Evolutionary conservation across 2,797 vertebrate species (phyloP), one percentile per base, ranked within the genome.

Genomic region (Acrocephalus scirpaceus): DNA sequence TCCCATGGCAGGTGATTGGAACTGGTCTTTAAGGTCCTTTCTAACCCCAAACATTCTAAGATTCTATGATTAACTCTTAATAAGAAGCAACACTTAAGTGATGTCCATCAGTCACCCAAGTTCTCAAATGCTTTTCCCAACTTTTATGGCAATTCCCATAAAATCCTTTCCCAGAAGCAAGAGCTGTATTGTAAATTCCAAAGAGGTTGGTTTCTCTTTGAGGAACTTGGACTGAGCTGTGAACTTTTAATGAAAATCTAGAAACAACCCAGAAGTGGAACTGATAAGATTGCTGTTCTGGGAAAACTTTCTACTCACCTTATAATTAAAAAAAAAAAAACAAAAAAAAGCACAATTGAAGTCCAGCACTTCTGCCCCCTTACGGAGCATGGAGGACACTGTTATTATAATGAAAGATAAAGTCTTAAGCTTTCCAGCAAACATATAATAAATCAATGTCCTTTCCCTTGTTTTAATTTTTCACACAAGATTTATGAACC

Each of bases 401-500:
- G 15, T 90, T 91, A 86, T 90, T 92, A 89, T 44, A 86, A 90
- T 75, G 86, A 88, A 94, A 93, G 80, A 86, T 77, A 72, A 88
- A 83, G 62, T 66, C 74, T 86, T 79, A 86, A 91, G 85, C 91
- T 90, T 90, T 95, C 86, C 88, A 72, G 65, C 80, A 90, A 95
- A 81, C 67, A 90, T 50, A 30, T 22, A 96, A 96, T 96, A 96
- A 95, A 97, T 96, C 91, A 94, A 70, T 71, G 88, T 93, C 87
- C 38, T 83, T 84, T 67, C 65, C 71, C 64, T 90, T 92, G 90
- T 96, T 96, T 95, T 97, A 95, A 96, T 95, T 95, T 96, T 85
- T 88, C 75, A 79, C 79, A 81, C 48, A 96, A 95, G 92, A 97
- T 96, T 95, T 95, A 96, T 95, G 93, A 82, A 92, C 90, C 92